phyloP scores from a whole-genome alignment of 2,888 invertebrate genomes.

The Brenthis ino region DNA sequence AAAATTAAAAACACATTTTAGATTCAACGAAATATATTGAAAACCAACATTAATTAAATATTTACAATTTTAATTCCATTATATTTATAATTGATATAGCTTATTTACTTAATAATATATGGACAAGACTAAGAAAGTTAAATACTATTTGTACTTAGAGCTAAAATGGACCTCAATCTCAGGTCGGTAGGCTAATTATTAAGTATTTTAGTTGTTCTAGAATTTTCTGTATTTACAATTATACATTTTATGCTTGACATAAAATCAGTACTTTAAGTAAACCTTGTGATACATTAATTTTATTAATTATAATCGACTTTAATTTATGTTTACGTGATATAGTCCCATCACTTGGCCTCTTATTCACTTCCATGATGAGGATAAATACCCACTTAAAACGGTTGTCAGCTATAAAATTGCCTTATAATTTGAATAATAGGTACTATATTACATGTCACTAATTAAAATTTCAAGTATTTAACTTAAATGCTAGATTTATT shows the following conservation, averaged over 20 bases:
- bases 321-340: too few relatives aligned
- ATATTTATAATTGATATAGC: conserved; percentile 6
- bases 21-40: conserved; percentile 25
- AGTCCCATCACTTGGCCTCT: background rate
- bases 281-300: too few relatives aligned
- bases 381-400: background rate
- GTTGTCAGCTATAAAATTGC: conserved; percentile 16
- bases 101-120: conserved; percentile 14
- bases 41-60: conserved; percentile 26
- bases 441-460: conserved; percentile 21
- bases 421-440: conserved; percentile 20
- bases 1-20: conserved; percentile 2
- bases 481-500: background rate
- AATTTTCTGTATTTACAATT: too few relatives aligned
- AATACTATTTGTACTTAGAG: conserved; percentile 4
- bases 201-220: too few relatives aligned
- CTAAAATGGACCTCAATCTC: background rate
- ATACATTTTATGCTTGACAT: too few relatives aligned
- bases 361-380: background rate
- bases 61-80: conserved; percentile 30
- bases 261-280: too few relatives aligned
- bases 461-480: background rate
- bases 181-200: too few relatives aligned
- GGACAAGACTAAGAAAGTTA: conserved; percentile 21
- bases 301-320: too few relatives aligned